A percentile compares a stretch with the other conserved stretches of the same genome.
Evolutionary conservation across 2,113 vertebrate species (phyloP).

Genomic region (Lampris incognitus): DNA sequence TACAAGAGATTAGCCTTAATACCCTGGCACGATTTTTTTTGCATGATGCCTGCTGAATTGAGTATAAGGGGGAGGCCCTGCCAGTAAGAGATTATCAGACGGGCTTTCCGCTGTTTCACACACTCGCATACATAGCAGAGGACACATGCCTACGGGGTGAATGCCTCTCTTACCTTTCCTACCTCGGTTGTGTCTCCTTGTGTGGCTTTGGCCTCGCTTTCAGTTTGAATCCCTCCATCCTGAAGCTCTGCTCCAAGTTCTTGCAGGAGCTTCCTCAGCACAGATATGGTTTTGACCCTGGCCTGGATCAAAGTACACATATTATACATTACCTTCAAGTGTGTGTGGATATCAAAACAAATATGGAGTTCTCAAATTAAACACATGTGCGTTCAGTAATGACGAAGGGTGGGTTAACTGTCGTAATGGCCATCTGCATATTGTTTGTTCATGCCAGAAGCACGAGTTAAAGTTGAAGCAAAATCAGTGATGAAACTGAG

Average conservation of each 20-base stretch:
- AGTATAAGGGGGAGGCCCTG: conserved; percentile 26
- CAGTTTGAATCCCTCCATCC: conserved; percentile 79
- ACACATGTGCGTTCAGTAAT: too few species aligned
- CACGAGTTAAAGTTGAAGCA: too few species aligned
- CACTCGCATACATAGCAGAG: conserved; percentile 29
- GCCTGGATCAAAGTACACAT: conserved; percentile 58
- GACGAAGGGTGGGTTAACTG: too few species aligned
- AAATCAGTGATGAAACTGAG: too few species aligned
- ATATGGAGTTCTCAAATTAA: too few species aligned
- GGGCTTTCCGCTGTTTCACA: conserved; percentile 43
- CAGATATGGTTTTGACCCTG: conserved; percentile 82
- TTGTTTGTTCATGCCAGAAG: too few species aligned
- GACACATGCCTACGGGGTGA: conserved; percentile 30
- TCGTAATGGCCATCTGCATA: too few species aligned
- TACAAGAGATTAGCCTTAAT: conserved; percentile 78
- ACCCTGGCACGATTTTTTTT: conserved; percentile 56
- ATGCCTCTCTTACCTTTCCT: conserved; percentile 40
- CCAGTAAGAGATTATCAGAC: conserved; percentile 53
- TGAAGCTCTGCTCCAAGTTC: conserved; percentile 87
- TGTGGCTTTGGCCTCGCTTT: conserved; percentile 82
- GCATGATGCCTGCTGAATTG: conserved; percentile 36
- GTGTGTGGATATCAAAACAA: neutral
- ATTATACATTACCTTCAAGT: neutral
- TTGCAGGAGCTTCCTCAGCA: conserved; percentile 88
- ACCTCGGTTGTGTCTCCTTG: conserved; percentile 73